A percentile compares a stretch with the other conserved stretches of the same genome.
These are phyloP conservation scores for Hemiprocne comata DNA, from an alignment of 2,113 vertebrate genomes.

Conservation along the genomic window DNA sequence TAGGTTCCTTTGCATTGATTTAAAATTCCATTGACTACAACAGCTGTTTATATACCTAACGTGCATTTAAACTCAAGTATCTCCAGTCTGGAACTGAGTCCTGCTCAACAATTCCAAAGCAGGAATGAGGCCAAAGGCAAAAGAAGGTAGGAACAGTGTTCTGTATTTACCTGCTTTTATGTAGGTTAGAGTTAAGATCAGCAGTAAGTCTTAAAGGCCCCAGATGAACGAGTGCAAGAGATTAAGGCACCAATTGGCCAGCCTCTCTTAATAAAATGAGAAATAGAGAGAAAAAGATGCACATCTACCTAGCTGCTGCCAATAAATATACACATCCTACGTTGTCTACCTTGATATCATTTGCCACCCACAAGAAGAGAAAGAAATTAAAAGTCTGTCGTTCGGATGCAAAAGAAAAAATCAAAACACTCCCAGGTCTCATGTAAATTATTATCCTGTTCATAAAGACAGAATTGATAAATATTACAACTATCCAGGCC, in stretches of 20 bases:
- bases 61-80: not conserved
- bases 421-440: not conserved
- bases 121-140: not conserved
- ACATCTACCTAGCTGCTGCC: not conserved
- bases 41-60: not conserved
- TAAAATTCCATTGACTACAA: not conserved
- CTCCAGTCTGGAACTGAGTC: not conserved
- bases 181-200: not conserved
- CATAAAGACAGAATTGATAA: not conserved
- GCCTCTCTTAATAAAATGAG: not conserved
- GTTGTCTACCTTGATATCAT: not conserved
- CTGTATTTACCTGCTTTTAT: not conserved
- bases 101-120: not conserved
- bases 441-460: not conserved
- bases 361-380: not conserved
- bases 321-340: not conserved
- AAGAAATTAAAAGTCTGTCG: not conserved
- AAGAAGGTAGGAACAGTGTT: not conserved
- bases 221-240: not conserved
- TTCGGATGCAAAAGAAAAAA: not conserved
- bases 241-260: not conserved
- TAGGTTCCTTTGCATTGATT: not conserved
- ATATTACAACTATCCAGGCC: fast-evolving
- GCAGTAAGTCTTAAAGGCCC: not conserved
- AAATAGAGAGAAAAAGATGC: not conserved